Base-by-base conservation (phyloP, 1,140 invertebrate genomes). In the Orussus abietinus region DNA sequence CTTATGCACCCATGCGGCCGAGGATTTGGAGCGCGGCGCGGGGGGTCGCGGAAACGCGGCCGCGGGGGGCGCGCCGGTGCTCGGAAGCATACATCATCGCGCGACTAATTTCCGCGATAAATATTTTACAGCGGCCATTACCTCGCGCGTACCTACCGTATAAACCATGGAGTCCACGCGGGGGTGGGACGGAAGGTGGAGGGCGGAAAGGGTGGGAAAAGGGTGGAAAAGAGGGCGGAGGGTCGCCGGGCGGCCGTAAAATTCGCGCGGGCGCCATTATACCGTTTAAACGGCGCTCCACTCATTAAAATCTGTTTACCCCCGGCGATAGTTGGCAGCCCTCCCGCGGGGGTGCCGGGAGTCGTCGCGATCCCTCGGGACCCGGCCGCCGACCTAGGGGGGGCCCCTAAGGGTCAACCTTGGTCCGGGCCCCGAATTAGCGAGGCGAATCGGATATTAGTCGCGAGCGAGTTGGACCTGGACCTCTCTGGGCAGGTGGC, bases 241-340 rank as follows among this genome's bases (percentile, higher is more conserved):
- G 5, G 31, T 18, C 9, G 9, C 5, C 10, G 11, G 40, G 38
- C 41, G 34, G 32, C 42, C 43, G 41, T 44, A 47, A 52, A 50
- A 54, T 59, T 55, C 50, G 41, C 46, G 52, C 51, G 46, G 42
- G 45, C 49, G 49, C 43, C 41, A 51, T 54, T 52, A 57, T 38
- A 46, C 44, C 46, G 39, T 48, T 47, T 48, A 46, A 52, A 51
- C 56, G 52, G 49, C 51, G 47, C 47, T 57, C 41, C 53, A 47
- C 56, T 57, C 51, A 59, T 62, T 59, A 62, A 59, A 62, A 55
- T 59, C 51, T 57, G 52, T 62, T 59, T 62, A 57, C 55, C 51
- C 37, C 31, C 38, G 31, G 37, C 49, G 33, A 36, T 20, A 36
- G 34, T 36, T 18, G 28, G 14, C 11, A 4, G 15, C 22, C 35